Evolutionary conservation across 2,888 invertebrate genomes (phyloP), one percentile per base, ranked within the genome.

Genomic region (Parasteatoda lunata): DNA sequence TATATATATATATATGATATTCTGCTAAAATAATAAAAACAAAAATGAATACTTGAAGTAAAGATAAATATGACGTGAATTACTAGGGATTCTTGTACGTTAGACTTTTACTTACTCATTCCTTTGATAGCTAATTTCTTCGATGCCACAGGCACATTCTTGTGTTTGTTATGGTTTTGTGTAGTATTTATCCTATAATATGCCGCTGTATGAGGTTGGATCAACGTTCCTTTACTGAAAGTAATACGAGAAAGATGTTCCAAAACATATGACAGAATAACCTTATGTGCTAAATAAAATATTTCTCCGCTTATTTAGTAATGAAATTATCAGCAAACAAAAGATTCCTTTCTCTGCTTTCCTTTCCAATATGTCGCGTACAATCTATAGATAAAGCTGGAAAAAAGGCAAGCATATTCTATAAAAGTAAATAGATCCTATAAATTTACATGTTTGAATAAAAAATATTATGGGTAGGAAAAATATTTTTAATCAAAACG

Each of bases 111-210:
- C 59, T 59, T 59, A 59, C n/a, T 1, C n/a, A 75, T 65, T 45
- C 15, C n/a, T 64, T 13, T n/a, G 15, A 65, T 64, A 11, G 65
- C 65, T 64, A 49, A 64, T 76, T 76, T 76, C 47, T 11, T 64
- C 76, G 7, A 65, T 48, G 48, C 49, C 49, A 49, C 65, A 15
- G 48, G 9, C 47, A 47, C 3, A 65, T 59, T 65, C 48, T 64
- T 65, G 8, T 48, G 49, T 76, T 76, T 76, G 48, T 65, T 76
- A 76, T 52, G 65, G 64, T 54, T 76, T 64, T 76, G 48, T 64
- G n/a, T 15, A 15, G 76, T 59, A 76, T 65, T 76, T 76, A 76
- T 76, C 76, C 65, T 65, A 64, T 76, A 76, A 76, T 64, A 49
- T n/a, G 9, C 11, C 15, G 49, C 48, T 64, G 59, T 76, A 48